Conservation (phyloP, 1,140 invertebrate species). For the Mylabris phalerata region DNA sequence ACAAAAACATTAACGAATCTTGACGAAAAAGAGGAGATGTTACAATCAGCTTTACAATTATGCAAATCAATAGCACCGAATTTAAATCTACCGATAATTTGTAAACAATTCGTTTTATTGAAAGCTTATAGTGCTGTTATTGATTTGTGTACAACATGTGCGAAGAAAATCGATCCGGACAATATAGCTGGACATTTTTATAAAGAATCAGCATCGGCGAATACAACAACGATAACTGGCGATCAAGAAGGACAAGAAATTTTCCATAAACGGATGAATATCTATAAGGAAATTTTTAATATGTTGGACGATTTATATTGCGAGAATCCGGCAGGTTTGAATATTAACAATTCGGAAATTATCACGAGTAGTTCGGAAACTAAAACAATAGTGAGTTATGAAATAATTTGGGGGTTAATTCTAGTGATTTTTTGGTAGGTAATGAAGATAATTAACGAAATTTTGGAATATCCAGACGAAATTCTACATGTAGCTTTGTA, state of each 20-base stretch:
- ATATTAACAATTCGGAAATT: background rate
- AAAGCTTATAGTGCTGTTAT: slow-evolving; percentile 84
- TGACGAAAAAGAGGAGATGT: slow-evolving; percentile 63
- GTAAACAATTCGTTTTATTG: slow-evolving; percentile 65
- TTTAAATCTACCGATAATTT: slow-evolving; percentile 70
- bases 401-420: no score
- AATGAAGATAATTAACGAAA: slow-evolving; percentile 29
- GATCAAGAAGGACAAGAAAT: slow-evolving; percentile 70
- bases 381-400: no score
- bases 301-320: slow-evolving; percentile 72
- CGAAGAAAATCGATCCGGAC: slow-evolving; percentile 79
- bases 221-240: slow-evolving; percentile 41
- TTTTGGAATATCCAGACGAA: slow-evolving; percentile 65
- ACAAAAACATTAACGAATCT: slow-evolving; percentile 62
- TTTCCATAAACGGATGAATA: slow-evolving; percentile 70
- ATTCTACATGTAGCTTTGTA: slow-evolving; percentile 86
- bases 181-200: slow-evolving; percentile 85
- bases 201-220: slow-evolving; percentile 57
- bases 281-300: slow-evolving; percentile 78
- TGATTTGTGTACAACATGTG: slow-evolving; percentile 78
- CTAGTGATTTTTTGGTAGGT: background rate
- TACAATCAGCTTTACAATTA: slow-evolving; percentile 73
- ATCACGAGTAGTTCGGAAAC: slow-evolving; percentile 5
- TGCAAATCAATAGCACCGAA: slow-evolving; percentile 79
- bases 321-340: slow-evolving; percentile 17